Evolutionary conservation across 1,140 invertebrate genomes (phyloP), one percentile per base, ranked within the genome.

Genomic region (Reticulitermes speratus): DNA sequence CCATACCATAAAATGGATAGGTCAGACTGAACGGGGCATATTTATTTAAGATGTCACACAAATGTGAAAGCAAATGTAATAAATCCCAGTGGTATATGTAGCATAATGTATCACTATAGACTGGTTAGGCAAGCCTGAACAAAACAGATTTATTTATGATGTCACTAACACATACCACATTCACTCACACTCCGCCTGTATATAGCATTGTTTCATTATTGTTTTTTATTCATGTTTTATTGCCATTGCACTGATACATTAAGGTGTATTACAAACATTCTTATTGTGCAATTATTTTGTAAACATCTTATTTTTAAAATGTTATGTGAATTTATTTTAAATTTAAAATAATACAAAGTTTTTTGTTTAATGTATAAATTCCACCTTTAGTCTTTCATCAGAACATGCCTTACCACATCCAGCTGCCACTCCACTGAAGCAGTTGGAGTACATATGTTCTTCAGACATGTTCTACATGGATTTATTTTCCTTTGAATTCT

Each of bases 41-140:
- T 38, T 38, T 38, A 38, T 38, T 38, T 38, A 38, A 38, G 38
- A 38, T 38, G 38, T 38, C 38, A 38, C 38, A 38, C 82, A 32
- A 16, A 9, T 32, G 82, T 19, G 30, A 75, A 38, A 82, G 82
- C 82, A 82, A 55, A 32, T 21, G 12, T 38, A 30, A 44, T 16
- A 12, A 85, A 6, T 82, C n/a, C 65, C n/a, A 85, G 8, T 85
- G 32, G 32, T 45, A 45, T n/a, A 85, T 85, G 12, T 85, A 32
- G 32, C 25, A 14, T 65, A n/a, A 25, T 52, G 21, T 55, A 52
- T 45, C 85, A 65, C 55, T 6, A 59, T 59, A 59, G 55, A 23
- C 2, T 59, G 55, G 55, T 14, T 59, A 59, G 65, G 65, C 9
- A 75, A 75, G 65, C 30, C 65, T 75, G n/a, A 75, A 75, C n/a